These are phyloP conservation scores for Chironomus tepperi DNA, from an alignment of 1,140 invertebrate species.

Conservation along the genomic window DNA sequence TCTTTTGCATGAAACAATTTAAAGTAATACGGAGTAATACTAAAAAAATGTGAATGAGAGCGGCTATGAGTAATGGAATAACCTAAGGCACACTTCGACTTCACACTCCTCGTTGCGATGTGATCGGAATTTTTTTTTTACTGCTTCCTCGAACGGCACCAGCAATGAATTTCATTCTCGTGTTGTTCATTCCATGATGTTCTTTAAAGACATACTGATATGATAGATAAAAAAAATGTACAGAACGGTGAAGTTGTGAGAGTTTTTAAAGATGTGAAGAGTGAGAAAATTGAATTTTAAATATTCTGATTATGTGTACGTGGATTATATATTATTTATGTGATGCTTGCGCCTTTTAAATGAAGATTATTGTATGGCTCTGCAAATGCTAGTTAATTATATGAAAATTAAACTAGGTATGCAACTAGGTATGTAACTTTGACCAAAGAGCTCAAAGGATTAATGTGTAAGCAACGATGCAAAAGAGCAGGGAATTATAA, in stretches of 20 bases:
- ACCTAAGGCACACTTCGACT: background rate
- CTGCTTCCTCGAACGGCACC: background rate
- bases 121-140: conserved; percentile 3
- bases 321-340: background rate
- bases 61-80: conserved; percentile 15
- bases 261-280: background rate
- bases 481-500: no score
- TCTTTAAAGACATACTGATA: background rate
- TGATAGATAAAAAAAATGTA: background rate
- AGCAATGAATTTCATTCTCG: no score
- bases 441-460: no score
- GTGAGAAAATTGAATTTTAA: background rate
- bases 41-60: background rate
- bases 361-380: no score
- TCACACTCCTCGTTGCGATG: background rate
- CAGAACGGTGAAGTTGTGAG: background rate
- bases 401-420: no score
- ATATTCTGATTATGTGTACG: background rate
- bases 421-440: no score
- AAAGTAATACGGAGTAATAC: background rate
- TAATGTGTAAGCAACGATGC: no score
- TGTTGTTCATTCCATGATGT: background rate
- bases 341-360: background rate
- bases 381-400: no score
- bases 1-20: background rate